These are phyloP conservation scores for Eumerus sabulonum DNA, from an alignment of 2,888 invertebrate genomes.

Conservation along the genomic window DNA sequence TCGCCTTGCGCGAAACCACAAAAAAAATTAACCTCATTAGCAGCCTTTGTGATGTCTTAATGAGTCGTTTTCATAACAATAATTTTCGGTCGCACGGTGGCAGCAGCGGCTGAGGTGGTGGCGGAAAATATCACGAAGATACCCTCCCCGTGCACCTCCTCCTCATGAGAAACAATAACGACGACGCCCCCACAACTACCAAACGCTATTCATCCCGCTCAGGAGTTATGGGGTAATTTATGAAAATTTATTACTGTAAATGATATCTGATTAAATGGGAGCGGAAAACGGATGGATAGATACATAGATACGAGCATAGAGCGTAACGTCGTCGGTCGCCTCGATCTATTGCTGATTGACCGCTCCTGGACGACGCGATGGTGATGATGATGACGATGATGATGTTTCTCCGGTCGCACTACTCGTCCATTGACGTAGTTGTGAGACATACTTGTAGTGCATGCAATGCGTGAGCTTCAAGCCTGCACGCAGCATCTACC, in stretches of 20 bases:
- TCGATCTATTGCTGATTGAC: conserved; percentile 5
- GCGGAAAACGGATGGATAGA: conserved; percentile 48
- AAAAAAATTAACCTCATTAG: conserved; percentile 69
- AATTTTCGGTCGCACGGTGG: conserved; percentile 31
- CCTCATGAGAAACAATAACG: conserved; percentile 2
- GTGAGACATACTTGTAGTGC: conserved; percentile 34
- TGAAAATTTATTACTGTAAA: conserved; percentile 68
- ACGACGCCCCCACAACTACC: conserved; percentile 28
- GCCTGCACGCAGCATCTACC: conserved; percentile 43
- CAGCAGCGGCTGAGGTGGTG: conserved; percentile 21
- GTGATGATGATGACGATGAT: conserved; percentile 10
- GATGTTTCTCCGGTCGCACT: conserved; percentile 28
- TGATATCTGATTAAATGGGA: conserved; percentile 65
- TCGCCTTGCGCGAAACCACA: conserved; percentile 33
- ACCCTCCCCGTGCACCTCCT: conserved; percentile 40
- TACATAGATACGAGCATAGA: conserved; percentile 14
- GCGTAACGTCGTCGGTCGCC: conserved; percentile 1
- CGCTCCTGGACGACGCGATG: not conserved
- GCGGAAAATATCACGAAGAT: conserved; percentile 57
- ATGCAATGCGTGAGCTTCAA: conserved; percentile 23
- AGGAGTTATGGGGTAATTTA: conserved; percentile 63
- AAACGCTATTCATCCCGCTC: conserved; percentile 50
- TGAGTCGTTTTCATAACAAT: conserved; percentile 67
- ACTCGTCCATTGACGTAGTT: conserved; percentile 10
- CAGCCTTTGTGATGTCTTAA: conserved; percentile 70